These are phyloP conservation scores for Cyanocitta stelleri DNA, from an alignment of 2,113 vertebrate species.

Conservation along the genomic window DNA sequence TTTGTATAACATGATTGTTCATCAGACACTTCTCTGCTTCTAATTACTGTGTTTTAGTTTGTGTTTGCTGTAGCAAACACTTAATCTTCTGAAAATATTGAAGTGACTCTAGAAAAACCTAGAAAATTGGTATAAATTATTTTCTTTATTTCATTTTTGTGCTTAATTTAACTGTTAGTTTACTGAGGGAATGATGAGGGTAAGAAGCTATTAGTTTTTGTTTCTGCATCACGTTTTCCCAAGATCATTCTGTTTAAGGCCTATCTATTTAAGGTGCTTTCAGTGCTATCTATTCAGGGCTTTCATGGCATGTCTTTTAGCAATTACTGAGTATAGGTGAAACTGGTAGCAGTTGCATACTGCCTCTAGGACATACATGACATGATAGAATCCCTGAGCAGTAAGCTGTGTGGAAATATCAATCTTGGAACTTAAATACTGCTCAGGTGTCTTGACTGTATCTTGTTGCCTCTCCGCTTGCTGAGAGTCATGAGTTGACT, in stretches of 20 bases:
- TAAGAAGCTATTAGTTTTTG: background rate
- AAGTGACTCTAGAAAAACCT: background rate
- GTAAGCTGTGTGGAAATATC: background rate
- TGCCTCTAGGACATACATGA: background rate
- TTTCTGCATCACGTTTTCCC: background rate
- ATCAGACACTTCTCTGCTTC: conserved; percentile 21
- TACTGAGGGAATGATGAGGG: background rate
- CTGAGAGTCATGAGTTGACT: background rate
- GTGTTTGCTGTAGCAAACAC: background rate
- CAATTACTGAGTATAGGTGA: background rate
- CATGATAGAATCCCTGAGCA: background rate
- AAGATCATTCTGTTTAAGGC: background rate
- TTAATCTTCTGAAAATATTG: background rate
- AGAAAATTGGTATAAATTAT: background rate
- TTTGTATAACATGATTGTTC: conserved; percentile 13
- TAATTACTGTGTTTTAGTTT: background rate
- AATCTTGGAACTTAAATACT: background rate
- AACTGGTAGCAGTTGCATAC: background rate
- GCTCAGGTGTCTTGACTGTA: background rate
- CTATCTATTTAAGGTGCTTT: background rate
- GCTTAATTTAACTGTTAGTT: background rate
- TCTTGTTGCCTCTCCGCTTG: background rate
- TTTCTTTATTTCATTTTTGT: background rate
- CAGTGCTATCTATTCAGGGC: background rate
- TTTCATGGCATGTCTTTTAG: background rate